Evolutionary conservation across 2,113 vertebrate genomes (phyloP).

Genomic region (Odocoileus virginianus): DNA sequence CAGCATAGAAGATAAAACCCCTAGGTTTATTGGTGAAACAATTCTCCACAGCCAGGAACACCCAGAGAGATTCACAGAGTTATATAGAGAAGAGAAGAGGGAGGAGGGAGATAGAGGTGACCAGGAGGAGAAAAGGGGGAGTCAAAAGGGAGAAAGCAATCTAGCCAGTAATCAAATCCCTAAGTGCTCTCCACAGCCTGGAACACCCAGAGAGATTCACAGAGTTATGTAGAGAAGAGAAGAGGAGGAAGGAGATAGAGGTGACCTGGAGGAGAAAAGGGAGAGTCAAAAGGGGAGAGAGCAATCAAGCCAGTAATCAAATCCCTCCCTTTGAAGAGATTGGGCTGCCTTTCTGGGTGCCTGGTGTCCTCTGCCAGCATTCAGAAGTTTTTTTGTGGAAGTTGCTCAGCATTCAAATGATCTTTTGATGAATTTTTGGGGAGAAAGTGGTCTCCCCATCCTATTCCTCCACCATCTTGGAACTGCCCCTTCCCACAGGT

Average conservation of each 20-base stretch:
- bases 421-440: neutral
- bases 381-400: neutral
- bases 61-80: neutral
- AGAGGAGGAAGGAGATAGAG: neutral
- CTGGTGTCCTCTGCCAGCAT: neutral
- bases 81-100: neutral
- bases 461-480: neutral
- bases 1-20: neutral
- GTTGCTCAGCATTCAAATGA: neutral
- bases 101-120: neutral
- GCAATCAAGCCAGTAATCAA: neutral
- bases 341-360: neutral
- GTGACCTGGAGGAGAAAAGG: neutral
- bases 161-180: neutral
- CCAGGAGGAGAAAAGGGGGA: neutral
- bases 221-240: neutral
- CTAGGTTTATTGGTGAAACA: neutral
- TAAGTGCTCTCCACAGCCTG: neutral
- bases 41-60: neutral
- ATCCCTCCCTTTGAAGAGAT: neutral
- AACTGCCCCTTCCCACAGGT: neutral
- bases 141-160: neutral
- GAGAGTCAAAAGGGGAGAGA: neutral
- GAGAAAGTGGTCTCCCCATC: neutral
- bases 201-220: neutral